A percentile compares a stretch with the other conserved stretches of the same genome.
These are phyloP conservation scores for Hipparchia semele DNA, from an alignment of 2,888 invertebrate species.

Conservation along the genomic window DNA sequence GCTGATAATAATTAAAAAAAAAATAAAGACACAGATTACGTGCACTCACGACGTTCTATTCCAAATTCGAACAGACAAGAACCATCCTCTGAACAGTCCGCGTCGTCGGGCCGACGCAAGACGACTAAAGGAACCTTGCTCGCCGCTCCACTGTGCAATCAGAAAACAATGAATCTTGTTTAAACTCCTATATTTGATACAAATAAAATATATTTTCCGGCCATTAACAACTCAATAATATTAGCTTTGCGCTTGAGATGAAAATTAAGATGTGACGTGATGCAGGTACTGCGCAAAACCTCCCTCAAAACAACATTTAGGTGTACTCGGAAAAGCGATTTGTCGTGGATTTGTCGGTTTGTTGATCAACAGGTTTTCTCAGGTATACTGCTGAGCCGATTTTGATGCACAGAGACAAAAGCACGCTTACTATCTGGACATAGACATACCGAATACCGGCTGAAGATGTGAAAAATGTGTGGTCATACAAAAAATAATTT, in stretches of 20 bases:
- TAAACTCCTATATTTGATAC: slow-evolving; percentile 47
- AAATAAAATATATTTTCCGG: slow-evolving; percentile 37
- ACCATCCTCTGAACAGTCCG: slow-evolving; percentile 48
- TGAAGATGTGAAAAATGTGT: too few relatives aligned
- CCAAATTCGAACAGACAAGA: slow-evolving; percentile 18
- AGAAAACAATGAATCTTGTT: slow-evolving; percentile 47
- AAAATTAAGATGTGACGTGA: neutral
- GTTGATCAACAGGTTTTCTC: neutral
- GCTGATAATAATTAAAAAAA: slow-evolving; percentile 45
- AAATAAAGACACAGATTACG: slow-evolving; percentile 57
- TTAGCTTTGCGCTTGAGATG: neutral
- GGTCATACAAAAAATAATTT: too few relatives aligned
- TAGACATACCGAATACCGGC: too few relatives aligned
- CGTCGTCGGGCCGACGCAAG: slow-evolving; percentile 64
- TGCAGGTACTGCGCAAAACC: neutral
- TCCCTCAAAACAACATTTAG: neutral
- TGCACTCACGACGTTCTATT: slow-evolving; percentile 63
- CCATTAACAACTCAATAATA: slow-evolving; percentile 4
- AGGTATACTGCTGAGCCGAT: neutral
- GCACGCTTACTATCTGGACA: too few relatives aligned
- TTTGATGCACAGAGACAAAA: neutral
- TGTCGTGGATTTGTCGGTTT: neutral
- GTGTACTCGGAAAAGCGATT: too few relatives aligned
- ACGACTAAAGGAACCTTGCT: slow-evolving; percentile 45
- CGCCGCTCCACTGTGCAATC: slow-evolving; percentile 34